Evolutionary conservation across 2,888 invertebrate species (phyloP).

Genomic region (Orchestes rusci): DNA sequence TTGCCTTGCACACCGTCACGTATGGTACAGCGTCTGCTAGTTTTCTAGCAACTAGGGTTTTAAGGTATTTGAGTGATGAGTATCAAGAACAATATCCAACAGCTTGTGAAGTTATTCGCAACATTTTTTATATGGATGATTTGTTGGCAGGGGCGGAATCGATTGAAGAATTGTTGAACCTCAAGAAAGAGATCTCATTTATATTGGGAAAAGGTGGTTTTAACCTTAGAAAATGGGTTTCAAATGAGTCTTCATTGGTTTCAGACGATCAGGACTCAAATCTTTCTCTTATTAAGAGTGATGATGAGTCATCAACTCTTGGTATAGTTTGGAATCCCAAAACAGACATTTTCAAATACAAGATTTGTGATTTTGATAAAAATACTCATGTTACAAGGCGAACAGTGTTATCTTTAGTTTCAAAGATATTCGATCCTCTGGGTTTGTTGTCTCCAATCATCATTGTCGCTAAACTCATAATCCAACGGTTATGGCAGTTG

Average conservation of each 20-base stretch:
- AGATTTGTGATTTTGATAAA: conserved; percentile 1
- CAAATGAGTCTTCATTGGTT: background rate
- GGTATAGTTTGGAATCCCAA: conserved; percentile 3
- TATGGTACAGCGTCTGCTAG: conserved; percentile 2
- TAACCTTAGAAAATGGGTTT: background rate
- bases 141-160: background rate
- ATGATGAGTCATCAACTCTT: background rate
- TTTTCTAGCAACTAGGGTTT: background rate
- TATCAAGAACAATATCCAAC: background rate
- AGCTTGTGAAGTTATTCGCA: background rate
- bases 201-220: background rate
- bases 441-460: conserved; percentile 9
- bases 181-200: background rate
- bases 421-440: conserved; percentile 18
- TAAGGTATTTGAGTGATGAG: background rate
- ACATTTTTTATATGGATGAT: background rate
- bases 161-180: background rate
- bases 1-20: background rate
- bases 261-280: too few species aligned
- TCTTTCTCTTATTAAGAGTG: background rate
- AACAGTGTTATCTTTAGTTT: background rate
- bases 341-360: background rate
- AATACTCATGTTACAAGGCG: background rate
- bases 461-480: conserved; percentile 8
- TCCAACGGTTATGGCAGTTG: too few species aligned